phyloP scores from a whole-genome alignment of 2,888 invertebrate species.

The Mylabris sibirica region DNA sequence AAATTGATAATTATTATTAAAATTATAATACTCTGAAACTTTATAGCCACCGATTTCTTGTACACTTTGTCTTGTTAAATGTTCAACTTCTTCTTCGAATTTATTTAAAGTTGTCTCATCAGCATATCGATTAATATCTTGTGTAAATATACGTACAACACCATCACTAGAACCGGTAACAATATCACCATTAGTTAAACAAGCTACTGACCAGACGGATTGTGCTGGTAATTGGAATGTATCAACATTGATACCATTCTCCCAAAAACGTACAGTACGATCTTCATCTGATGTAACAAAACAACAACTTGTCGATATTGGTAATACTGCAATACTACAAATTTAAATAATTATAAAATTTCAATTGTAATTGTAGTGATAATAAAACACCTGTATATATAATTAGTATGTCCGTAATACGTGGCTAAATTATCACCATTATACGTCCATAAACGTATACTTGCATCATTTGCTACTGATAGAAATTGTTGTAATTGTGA shows the following conservation, averaged over 20 bases:
- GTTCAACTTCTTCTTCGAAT: slow-evolving; percentile 78
- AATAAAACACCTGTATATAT: slow-evolving; percentile 75
- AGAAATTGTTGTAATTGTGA: slow-evolving; percentile 79
- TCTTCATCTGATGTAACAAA: slow-evolving; percentile 92
- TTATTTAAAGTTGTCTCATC: slow-evolving; percentile 67
- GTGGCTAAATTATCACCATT: slow-evolving; percentile 79
- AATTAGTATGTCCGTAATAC: slow-evolving; percentile 85
- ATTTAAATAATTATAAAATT: background rate
- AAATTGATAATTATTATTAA: slow-evolving; percentile 6
- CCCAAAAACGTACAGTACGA: slow-evolving; percentile 84
- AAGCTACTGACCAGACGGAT: slow-evolving; percentile 88
- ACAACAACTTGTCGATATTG: slow-evolving; percentile 42
- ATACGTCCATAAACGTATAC: slow-evolving; percentile 83
- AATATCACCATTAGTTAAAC: slow-evolving; percentile 87
- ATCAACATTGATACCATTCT: slow-evolving; percentile 68
- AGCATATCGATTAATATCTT: slow-evolving; percentile 74
- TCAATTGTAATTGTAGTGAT: slow-evolving; percentile 7
- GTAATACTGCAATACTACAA: slow-evolving; percentile 68
- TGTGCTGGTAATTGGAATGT: slow-evolving; percentile 81
- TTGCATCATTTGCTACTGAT: slow-evolving; percentile 92
- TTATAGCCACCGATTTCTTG: slow-evolving; percentile 86
- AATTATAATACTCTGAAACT: slow-evolving; percentile 74
- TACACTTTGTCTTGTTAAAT: slow-evolving; percentile 68
- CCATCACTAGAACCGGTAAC: slow-evolving; percentile 92
- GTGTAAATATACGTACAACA: slow-evolving; percentile 83